Evolutionary conservation across 2,113 vertebrate genomes (phyloP).

Genomic region (Crotalus viridis): DNA sequence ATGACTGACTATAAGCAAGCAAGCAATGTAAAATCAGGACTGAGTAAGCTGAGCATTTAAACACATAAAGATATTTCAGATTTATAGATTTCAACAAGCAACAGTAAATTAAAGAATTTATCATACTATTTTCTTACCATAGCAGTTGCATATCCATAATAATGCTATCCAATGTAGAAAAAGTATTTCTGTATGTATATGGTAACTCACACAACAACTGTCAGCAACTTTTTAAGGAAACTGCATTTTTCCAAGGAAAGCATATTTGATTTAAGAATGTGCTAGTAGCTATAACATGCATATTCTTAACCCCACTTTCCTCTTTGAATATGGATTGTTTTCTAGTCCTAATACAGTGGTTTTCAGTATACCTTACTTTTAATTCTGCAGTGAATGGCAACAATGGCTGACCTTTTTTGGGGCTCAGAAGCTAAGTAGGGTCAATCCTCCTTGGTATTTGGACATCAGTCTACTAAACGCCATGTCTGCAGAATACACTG

Average conservation of each 20-base stretch:
- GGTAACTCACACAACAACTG: neutral
- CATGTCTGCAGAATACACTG: neutral
- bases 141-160: neutral
- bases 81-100: neutral
- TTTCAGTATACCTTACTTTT: neutral
- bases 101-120: neutral
- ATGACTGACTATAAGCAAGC: neutral
- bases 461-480: neutral
- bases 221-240: neutral
- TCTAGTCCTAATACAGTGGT: neutral
- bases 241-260: neutral
- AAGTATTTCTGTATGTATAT: neutral
- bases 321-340: neutral
- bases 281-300: neutral
- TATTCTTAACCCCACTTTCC: neutral
- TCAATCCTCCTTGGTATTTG: neutral
- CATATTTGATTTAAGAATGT: neutral
- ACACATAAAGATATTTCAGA: neutral
- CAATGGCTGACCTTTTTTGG: neutral
- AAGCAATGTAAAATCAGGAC: neutral
- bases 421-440: neutral
- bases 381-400: neutral
- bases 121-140: neutral
- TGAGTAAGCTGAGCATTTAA: neutral
- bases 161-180: neutral